A percentile compares a stretch with the other conserved stretches of the same genome.
Conservation (phyloP, 2,113 vertebrate genomes). For the Nothocercus julius region DNA sequence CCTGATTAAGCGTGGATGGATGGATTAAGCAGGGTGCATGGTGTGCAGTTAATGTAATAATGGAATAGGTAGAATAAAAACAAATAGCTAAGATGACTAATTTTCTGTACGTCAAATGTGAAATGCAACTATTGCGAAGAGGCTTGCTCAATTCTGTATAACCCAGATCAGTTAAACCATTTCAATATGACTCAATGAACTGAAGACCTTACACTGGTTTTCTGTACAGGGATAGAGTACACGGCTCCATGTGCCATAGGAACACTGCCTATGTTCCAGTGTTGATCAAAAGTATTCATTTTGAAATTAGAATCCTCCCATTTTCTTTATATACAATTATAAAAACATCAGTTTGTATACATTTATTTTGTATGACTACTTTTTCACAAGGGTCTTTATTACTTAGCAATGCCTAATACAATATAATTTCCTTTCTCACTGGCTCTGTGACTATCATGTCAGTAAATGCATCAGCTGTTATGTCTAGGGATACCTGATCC, state of each 20-base stretch:
- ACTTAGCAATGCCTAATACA: neutral
- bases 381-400: neutral
- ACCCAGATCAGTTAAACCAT: neutral
- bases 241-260: neutral
- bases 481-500: neutral
- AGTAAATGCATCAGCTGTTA: neutral
- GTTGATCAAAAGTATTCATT: neutral
- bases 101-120: neutral
- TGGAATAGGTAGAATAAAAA: slow-evolving; percentile 19
- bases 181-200: neutral
- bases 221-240: neutral
- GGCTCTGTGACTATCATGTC: neutral
- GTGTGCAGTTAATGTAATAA: slow-evolving; percentile 10
- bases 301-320: neutral
- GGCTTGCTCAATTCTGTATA: neutral
- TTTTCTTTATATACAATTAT: neutral
- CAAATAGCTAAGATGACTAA: neutral
- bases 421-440: neutral
- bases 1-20: slow-evolving; percentile 45
- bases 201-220: neutral
- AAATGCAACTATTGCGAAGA: neutral
- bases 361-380: neutral
- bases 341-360: neutral
- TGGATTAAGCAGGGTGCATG: neutral
- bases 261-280: neutral